A percentile compares a stretch with the other conserved stretches of the same genome.
These are phyloP conservation scores for Drosophila chauvacae DNA, from an alignment of 1,140 invertebrate genomes.

Conservation along the genomic window DNA sequence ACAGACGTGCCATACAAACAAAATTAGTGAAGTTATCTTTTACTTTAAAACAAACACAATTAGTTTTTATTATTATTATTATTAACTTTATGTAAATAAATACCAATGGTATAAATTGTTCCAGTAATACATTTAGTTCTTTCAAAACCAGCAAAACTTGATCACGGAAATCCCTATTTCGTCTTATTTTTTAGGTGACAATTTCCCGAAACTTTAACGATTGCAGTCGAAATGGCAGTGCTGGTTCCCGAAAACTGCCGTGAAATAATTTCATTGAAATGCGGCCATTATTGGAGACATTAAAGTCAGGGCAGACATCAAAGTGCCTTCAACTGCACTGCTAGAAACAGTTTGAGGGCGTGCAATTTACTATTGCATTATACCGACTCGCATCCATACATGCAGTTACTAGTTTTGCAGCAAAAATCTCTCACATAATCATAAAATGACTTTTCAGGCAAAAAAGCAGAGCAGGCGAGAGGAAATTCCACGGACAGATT, in stretches of 20 bases:
- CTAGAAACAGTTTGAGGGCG: conserved; percentile 54
- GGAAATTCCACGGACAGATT: conserved; percentile 77
- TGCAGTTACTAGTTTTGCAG: conserved; percentile 60
- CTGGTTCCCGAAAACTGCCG: conserved; percentile 12
- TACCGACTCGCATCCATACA: conserved; percentile 43
- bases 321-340: conserved; percentile 65
- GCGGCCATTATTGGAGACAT: conserved; percentile 61
- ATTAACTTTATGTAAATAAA: too few species aligned
- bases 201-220: conserved; percentile 6
- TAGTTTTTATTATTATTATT: too few species aligned
- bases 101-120: neutral
- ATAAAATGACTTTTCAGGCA: conserved; percentile 76
- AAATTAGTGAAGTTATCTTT: too few species aligned
- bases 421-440: conserved; percentile 83
- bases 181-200: neutral
- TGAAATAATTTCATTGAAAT: conserved; percentile 40
- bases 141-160: too few species aligned
- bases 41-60: too few species aligned
- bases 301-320: conserved; percentile 70
- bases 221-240: conserved; percentile 1
- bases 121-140: neutral
- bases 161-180: neutral
- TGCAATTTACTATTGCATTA: conserved; percentile 70
- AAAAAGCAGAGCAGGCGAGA: conserved; percentile 44
- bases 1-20: too few species aligned